Evolutionary conservation across 2,888 invertebrate species (phyloP).

Genomic region (Drosophila parthenogenetica): DNA sequence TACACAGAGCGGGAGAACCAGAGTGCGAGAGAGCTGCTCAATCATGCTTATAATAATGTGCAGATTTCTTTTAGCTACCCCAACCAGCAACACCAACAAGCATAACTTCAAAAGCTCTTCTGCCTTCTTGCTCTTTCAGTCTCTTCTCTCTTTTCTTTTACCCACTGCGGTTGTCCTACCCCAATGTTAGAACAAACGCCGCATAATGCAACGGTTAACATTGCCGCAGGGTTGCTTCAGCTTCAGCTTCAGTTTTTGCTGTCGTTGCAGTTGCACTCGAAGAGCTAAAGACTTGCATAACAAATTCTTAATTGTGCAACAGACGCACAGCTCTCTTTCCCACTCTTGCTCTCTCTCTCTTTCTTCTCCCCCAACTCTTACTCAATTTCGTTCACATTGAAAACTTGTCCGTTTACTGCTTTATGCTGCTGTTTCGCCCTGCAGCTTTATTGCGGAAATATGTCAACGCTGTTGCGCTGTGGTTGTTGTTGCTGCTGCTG

Average conservation of each 20-base stretch:
- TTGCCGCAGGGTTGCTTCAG: conserved; percentile 44
- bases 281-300: conserved; percentile 72
- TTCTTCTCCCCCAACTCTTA: conserved; percentile 2
- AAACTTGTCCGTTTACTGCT: conserved; percentile 58
- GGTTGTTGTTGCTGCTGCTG: conserved; percentile 27
- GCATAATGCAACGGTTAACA: conserved; percentile 60
- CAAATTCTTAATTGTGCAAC: conserved; percentile 80
- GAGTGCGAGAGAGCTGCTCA: conserved; percentile 37
- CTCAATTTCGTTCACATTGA: conserved; percentile 40
- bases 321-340: conserved; percentile 32
- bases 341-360: conserved; percentile 9
- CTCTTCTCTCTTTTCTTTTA: conserved; percentile 9
- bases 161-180: conserved; percentile 55
- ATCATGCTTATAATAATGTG: conserved; percentile 37
- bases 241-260: conserved; percentile 19
- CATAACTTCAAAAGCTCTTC: conserved; percentile 40
- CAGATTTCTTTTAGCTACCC: not conserved
- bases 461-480: conserved; percentile 58
- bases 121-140: not conserved
- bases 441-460: conserved; percentile 75
- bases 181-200: conserved; percentile 53
- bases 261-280: conserved; percentile 51
- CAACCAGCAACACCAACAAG: conserved; percentile 3
- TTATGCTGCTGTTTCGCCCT: conserved; percentile 57
- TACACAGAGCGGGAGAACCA: conserved; percentile 20